Conservation (phyloP, 2,113 vertebrate species). For the Sturnira hondurensis region DNA sequence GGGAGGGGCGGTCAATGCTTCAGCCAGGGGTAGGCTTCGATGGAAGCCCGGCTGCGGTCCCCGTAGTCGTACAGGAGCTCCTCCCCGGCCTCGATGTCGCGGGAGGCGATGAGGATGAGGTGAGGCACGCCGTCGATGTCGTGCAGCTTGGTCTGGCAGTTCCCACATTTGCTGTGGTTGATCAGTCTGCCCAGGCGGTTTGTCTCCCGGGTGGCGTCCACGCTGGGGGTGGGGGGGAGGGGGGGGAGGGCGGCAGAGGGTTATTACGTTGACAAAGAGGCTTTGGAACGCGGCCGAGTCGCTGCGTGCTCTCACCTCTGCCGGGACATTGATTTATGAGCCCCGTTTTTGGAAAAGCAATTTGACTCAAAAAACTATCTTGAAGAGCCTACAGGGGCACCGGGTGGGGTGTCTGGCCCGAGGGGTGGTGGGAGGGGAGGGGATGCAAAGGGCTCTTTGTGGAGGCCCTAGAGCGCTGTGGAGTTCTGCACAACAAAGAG, state of each 20-base stretch:
- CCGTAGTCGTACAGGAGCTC: conserved; percentile 97
- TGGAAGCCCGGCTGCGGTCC: conserved; percentile 91
- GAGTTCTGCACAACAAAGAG: not conserved
- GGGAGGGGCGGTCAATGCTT: conserved; percentile 83
- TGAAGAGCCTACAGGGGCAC: not conserved
- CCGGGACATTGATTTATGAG: not conserved
- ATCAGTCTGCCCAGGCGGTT: conserved; percentile 91
- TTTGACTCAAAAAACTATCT: not conserved
- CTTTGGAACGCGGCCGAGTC: not conserved
- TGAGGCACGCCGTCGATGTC: conserved; percentile 89
- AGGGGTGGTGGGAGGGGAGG: not conserved
- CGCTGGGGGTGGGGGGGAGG: conserved; percentile 76
- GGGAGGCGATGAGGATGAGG: conserved; percentile 93
- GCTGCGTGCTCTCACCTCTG: accelerated
- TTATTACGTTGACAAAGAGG: not conserved
- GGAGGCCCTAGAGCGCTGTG: not conserved
- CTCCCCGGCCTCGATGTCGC: conserved; percentile 89
- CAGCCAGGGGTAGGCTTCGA: conserved; percentile 93
- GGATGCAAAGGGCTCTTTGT: not conserved
- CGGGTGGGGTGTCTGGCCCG: not conserved
- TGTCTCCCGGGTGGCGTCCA: conserved; percentile 93
- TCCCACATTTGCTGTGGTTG: conserved; percentile 96
- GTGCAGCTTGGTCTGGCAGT: conserved; percentile 96
- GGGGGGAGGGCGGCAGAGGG: not conserved
- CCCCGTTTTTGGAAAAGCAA: not conserved